Percentiles rank a stretch among this genome's conserved stretches.
phyloP scores from a whole-genome alignment of 2,888 invertebrate species.

The Ischnus inquisitorius region DNA sequence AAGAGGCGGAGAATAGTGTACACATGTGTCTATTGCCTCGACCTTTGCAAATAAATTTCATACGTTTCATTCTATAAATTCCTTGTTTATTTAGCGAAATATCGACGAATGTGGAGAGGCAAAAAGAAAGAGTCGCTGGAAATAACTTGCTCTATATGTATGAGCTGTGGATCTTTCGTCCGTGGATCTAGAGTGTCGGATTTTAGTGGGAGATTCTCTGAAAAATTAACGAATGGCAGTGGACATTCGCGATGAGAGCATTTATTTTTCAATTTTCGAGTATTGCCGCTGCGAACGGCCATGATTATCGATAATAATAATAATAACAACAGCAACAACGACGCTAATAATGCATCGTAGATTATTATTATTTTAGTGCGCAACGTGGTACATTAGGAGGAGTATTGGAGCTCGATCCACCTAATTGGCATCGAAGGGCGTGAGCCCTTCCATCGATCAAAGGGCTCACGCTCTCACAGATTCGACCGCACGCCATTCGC shows the following conservation, averaged over 20 bases:
- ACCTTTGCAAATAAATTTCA: conserved; percentile 34
- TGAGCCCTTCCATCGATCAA: not conserved
- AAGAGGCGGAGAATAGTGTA: not conserved
- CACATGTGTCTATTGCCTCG: not conserved
- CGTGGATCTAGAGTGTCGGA: not conserved
- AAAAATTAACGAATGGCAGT: not conserved
- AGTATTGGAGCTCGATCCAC: too few relatives aligned
- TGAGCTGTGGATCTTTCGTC: not conserved
- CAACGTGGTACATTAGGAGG: too few relatives aligned
- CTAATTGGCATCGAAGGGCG: not conserved
- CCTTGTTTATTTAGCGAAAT: conserved; percentile 1
- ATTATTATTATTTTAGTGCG: too few relatives aligned
- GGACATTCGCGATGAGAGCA: not conserved
- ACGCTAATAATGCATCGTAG: too few relatives aligned
- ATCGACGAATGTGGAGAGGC: not conserved
- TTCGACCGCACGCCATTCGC: not conserved
- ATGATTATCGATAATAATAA: not conserved
- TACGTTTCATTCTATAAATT: not conserved
- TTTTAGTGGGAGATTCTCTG: not conserved
- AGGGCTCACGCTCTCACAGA: not conserved
- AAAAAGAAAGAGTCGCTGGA: not conserved
- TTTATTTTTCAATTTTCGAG: not conserved
- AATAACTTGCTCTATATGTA: not conserved
- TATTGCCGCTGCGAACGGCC: not conserved
- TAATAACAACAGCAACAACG: not conserved